Evolutionary conservation across 2,113 vertebrate species (phyloP).

Genomic region (Alethe diademata): DNA sequence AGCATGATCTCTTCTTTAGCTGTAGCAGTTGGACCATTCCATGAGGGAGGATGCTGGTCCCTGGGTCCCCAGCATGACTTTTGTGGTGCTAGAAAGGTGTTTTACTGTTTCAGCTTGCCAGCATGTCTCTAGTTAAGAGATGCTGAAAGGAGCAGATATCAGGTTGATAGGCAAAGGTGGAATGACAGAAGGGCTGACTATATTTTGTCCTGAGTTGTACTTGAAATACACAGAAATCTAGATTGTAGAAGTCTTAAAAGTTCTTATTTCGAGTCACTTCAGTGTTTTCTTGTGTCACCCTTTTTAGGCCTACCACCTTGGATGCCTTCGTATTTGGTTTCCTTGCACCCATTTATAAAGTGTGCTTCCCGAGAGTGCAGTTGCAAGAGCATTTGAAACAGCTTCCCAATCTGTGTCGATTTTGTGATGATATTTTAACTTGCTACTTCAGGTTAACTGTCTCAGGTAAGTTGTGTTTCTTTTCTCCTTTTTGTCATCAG

Average conservation of each 20-base stretch:
- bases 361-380: slow-evolving; percentile 85
- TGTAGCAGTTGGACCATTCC: background rate
- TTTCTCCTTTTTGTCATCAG: background rate
- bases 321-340: slow-evolving; percentile 97
- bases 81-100: background rate
- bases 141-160: background rate
- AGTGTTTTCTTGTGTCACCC: background rate
- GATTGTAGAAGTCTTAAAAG: background rate
- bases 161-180: background rate
- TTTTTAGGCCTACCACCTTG: slow-evolving; percentile 88
- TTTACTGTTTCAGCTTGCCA: background rate
- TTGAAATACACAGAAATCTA: background rate
- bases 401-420: slow-evolving; percentile 88
- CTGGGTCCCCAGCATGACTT: background rate
- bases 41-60: background rate
- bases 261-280: background rate
- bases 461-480: slow-evolving; percentile 73
- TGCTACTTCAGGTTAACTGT: slow-evolving; percentile 81
- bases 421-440: slow-evolving; percentile 89
- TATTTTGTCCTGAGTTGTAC: background rate
- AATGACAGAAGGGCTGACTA: background rate
- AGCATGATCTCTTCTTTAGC: background rate
- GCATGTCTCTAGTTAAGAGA: background rate
- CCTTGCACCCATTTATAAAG: slow-evolving; percentile 90
- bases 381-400: slow-evolving; percentile 92